These are phyloP conservation scores for Gymnodraco acuticeps DNA, from an alignment of 2,797 vertebrate species.

Conservation along the genomic window DNA sequence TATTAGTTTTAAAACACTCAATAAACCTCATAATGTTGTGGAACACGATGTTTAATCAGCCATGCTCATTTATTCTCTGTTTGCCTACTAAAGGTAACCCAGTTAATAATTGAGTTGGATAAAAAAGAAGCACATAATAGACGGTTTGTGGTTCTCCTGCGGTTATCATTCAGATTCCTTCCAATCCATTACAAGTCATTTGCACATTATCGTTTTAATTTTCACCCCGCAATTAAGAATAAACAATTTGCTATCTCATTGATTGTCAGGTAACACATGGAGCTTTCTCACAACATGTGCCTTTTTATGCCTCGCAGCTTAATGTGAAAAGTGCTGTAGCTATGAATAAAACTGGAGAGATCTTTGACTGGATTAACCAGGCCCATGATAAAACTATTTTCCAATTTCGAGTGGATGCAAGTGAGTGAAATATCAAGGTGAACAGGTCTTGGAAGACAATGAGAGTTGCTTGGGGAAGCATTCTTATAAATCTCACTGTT, in stretches of 20 bases:
- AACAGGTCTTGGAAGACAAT: neutral
- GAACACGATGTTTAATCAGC: neutral
- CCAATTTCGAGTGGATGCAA: conserved; percentile 21
- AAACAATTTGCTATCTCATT: neutral
- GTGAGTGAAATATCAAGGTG: neutral
- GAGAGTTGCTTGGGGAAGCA: rapidly evolving
- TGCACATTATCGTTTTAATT: neutral
- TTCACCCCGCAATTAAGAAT: neutral
- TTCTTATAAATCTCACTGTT: neutral
- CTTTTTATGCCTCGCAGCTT: neutral
- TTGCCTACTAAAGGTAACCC: neutral
- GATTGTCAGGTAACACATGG: neutral
- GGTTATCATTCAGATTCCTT: neutral
- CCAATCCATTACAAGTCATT: neutral
- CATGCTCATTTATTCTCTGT: neutral
- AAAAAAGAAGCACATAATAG: neutral
- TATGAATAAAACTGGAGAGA: neutral
- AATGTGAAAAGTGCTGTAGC: neutral
- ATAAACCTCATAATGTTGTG: no score
- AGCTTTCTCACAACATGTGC: neutral
- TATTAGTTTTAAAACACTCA: neutral
- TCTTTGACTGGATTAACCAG: neutral
- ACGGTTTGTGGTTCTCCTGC: neutral
- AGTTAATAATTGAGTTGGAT: neutral
- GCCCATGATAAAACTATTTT: no score